Evolutionary conservation across 2,888 invertebrate species (phyloP).

Genomic region (Crossocerus cetratus): DNA sequence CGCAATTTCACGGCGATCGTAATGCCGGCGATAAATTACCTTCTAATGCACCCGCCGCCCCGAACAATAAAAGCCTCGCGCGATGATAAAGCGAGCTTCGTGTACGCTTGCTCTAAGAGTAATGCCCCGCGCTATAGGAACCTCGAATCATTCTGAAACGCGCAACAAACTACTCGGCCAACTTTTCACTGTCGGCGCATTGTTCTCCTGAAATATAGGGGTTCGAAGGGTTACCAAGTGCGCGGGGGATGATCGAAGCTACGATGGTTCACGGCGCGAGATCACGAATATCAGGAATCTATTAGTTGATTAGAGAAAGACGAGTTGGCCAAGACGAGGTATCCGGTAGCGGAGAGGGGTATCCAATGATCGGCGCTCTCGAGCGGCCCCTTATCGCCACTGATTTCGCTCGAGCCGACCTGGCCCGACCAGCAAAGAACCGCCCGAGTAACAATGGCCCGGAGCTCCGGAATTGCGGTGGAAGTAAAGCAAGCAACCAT

Average conservation of each 20-base stretch:
- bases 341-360: too few species aligned
- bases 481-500: neutral
- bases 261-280: too few species aligned
- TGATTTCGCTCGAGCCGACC: too few species aligned
- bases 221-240: too few species aligned
- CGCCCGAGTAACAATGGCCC: neutral
- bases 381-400: too few species aligned
- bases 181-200: too few species aligned
- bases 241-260: too few species aligned
- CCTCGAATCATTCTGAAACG: too few species aligned
- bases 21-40: conserved; percentile 10
- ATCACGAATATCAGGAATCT: conserved; percentile 6
- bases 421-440: neutral
- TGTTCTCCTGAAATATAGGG: too few species aligned
- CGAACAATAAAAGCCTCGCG: conserved; percentile 17
- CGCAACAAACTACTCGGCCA: too few species aligned
- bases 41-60: neutral
- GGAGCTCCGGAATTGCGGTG: conserved; percentile 9
- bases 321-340: neutral
- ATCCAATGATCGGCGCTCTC: too few species aligned
- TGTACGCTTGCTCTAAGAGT: conserved; percentile 4
- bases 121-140: neutral
- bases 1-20: conserved; percentile 6
- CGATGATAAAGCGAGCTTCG: conserved; percentile 7
- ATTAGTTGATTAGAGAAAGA: neutral